These are phyloP conservation scores for Cynocephalus volans DNA, from an alignment of 2,113 vertebrate genomes.

Conservation along the genomic window DNA sequence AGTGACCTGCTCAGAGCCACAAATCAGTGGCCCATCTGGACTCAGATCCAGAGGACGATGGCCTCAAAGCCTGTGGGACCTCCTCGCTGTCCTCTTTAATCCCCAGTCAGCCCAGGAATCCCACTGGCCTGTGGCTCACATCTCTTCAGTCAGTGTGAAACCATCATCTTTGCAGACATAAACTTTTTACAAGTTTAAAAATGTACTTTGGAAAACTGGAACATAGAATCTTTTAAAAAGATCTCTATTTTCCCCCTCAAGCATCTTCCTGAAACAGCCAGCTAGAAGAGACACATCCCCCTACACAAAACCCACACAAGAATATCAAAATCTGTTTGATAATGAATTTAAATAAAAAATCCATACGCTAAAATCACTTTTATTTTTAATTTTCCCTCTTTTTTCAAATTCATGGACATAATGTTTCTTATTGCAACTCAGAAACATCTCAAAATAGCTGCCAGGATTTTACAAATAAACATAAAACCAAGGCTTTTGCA, in stretches of 20 bases:
- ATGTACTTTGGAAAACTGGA: constrained; percentile 83
- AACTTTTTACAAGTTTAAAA: constrained; percentile 81
- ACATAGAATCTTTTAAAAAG: constrained; percentile 80
- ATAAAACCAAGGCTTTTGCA: constrained; percentile 78
- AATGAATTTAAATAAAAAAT: constrained; percentile 86
- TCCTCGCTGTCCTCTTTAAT: accelerated
- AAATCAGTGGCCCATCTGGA: not conserved
- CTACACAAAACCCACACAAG: constrained; percentile 86
- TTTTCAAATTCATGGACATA: constrained; percentile 87
- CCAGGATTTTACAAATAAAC: constrained; percentile 85
- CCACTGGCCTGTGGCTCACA: accelerated
- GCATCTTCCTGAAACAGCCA: constrained; percentile 83
- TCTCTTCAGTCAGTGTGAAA: not conserved
- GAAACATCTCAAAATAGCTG: constrained; percentile 86
- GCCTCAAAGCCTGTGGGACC: accelerated
- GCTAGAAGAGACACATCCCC: constrained; percentile 84
- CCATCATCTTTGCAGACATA: constrained; percentile 10
- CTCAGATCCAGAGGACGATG: not conserved
- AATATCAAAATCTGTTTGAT: constrained; percentile 88
- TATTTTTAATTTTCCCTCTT: constrained; percentile 85
- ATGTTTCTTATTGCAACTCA: constrained; percentile 86
- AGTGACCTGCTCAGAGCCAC: not conserved
- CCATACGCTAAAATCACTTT: constrained; percentile 84
- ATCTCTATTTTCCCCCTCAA: constrained; percentile 69
- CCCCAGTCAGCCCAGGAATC: not conserved